phyloP scores from a whole-genome alignment of 2,113 vertebrate species.

The Bombycilla garrulus region DNA sequence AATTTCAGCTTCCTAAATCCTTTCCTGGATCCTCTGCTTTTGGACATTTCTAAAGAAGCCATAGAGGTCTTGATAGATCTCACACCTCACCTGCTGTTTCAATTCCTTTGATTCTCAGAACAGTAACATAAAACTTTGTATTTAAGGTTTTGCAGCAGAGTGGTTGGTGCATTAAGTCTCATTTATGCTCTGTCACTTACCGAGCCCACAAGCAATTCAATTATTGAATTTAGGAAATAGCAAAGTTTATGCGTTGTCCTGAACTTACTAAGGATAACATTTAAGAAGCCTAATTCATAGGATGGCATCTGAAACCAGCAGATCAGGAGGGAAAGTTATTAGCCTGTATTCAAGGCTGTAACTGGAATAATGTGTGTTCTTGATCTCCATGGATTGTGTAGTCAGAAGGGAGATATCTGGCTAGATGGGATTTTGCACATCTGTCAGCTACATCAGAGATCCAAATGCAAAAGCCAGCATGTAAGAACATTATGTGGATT shows the following conservation, averaged over 20 bases:
- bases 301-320: background rate
- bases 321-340: background rate
- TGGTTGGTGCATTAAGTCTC: background rate
- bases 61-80: background rate
- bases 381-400: background rate
- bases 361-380: background rate
- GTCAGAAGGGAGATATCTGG: constrained; percentile 42
- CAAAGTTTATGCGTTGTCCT: background rate
- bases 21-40: background rate
- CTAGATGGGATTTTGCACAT: constrained; percentile 61
- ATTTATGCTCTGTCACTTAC: background rate
- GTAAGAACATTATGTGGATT: constrained; percentile 57
- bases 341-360: background rate
- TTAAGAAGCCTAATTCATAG: background rate
- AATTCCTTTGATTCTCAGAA: background rate
- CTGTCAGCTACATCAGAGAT: constrained; percentile 62
- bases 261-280: background rate
- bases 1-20: background rate
- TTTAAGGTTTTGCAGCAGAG: background rate
- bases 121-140: background rate
- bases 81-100: background rate
- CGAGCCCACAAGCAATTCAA: background rate
- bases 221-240: background rate
- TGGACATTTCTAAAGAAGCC: background rate
- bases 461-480: constrained; percentile 51